A percentile compares a stretch with the other conserved stretches of the same genome.
Conservation (phyloP, 2,113 vertebrate genomes). For the Lagenorhynchus albirostris region DNA sequence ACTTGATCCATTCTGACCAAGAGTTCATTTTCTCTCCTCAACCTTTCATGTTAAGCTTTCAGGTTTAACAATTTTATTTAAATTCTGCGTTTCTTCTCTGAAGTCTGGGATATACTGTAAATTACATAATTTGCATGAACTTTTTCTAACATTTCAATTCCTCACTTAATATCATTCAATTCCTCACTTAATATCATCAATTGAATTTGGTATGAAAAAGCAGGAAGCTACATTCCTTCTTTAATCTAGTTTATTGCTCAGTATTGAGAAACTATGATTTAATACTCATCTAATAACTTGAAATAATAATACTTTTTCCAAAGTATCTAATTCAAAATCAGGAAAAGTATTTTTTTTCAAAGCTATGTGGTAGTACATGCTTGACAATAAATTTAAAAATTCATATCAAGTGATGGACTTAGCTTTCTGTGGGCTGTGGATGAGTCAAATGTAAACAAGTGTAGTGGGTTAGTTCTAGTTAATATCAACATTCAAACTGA, state of each 20-base stretch:
- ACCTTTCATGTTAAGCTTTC: neutral
- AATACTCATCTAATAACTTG: neutral
- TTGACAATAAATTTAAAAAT: neutral
- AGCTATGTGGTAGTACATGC: neutral
- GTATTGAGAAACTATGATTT: neutral
- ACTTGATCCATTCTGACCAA: neutral
- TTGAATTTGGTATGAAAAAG: neutral
- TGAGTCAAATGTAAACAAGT: neutral
- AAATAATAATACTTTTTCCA: constrained; percentile 22
- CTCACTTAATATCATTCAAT: neutral
- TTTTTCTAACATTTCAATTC: neutral
- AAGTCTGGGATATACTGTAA: neutral
- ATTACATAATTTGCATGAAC: neutral
- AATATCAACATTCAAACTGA: neutral
- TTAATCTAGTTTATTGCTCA: neutral
- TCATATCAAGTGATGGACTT: neutral
- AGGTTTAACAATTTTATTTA: neutral
- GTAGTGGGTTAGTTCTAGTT: neutral
- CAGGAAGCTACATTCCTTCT: neutral
- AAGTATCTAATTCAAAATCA: neutral
- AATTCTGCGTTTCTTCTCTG: neutral
- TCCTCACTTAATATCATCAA: neutral
- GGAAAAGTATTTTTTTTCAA: neutral
- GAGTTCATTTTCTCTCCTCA: neutral
- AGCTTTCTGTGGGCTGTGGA: neutral